These are phyloP conservation scores for Amblyornis subalaris DNA, from an alignment of 2,113 vertebrate genomes.

Conservation along the genomic window DNA sequence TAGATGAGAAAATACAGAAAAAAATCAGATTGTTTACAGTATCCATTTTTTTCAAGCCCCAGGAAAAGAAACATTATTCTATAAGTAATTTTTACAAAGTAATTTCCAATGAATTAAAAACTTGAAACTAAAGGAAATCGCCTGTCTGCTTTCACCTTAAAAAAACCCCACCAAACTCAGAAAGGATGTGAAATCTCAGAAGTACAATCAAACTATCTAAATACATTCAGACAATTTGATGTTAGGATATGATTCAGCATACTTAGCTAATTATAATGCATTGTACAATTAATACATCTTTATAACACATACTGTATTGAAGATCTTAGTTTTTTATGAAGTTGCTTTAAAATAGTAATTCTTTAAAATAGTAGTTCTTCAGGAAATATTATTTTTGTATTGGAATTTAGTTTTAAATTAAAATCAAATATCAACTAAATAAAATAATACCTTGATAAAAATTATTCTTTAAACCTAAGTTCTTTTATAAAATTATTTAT, in stretches of 20 bases:
- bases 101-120: neutral
- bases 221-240: neutral
- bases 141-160: neutral
- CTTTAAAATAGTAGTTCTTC: neutral
- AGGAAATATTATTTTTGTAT: neutral
- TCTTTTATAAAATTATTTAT: neutral
- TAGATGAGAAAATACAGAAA: neutral
- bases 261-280: neutral
- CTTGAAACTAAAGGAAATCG: neutral
- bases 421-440: neutral
- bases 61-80: neutral
- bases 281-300: neutral
- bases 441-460: neutral
- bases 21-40: rapidly evolving
- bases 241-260: neutral
- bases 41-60: neutral
- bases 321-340: neutral
- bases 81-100: neutral
- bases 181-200: neutral
- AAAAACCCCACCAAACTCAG: neutral
- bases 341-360: neutral
- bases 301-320: neutral
- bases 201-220: neutral
- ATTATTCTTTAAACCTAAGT: neutral
- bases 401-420: neutral